Evolutionary conservation across 1,140 invertebrate genomes (phyloP).

Genomic region (Asbolus verrucosus): DNA sequence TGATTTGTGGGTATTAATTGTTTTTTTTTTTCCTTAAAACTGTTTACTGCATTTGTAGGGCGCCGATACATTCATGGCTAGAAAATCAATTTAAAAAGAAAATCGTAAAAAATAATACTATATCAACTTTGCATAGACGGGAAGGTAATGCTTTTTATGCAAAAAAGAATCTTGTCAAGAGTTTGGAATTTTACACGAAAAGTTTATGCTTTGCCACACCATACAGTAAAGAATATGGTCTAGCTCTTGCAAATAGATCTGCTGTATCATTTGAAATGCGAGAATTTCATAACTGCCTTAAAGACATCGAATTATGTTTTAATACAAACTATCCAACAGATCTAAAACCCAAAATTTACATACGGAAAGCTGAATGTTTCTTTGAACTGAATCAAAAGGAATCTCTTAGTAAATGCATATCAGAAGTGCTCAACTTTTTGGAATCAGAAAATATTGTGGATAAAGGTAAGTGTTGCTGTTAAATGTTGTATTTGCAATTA

Average conservation of each 20-base stretch:
- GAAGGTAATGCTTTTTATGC: constrained; percentile 59
- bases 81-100: constrained; percentile 56
- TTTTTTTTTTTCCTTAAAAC: not conserved
- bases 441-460: constrained; percentile 48
- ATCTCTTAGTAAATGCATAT: constrained; percentile 53
- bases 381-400: constrained; percentile 52
- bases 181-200: constrained; percentile 58
- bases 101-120: constrained; percentile 51
- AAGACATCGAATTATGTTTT: constrained; percentile 59
- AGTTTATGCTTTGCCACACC: constrained; percentile 59
- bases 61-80: constrained; percentile 56
- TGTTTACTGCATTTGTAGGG: constrained; percentile 51
- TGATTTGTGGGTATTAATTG: constrained; percentile 53
- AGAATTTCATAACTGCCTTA: constrained; percentile 59
- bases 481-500: not conserved
- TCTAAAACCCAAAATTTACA: constrained; percentile 57
- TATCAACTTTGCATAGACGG: constrained; percentile 52
- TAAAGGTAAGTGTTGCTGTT: constrained; percentile 53
- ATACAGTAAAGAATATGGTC: constrained; percentile 52
- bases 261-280: constrained; percentile 58
- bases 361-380: constrained; percentile 59
- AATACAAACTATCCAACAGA: constrained; percentile 55
- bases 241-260: constrained; percentile 60
- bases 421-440: constrained; percentile 52
- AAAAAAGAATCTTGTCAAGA: constrained; percentile 54